Evolutionary conservation across 1,140 invertebrate species (phyloP), one percentile per base, ranked within the genome.

Genomic region (Muscidifurax raptorellus): DNA sequence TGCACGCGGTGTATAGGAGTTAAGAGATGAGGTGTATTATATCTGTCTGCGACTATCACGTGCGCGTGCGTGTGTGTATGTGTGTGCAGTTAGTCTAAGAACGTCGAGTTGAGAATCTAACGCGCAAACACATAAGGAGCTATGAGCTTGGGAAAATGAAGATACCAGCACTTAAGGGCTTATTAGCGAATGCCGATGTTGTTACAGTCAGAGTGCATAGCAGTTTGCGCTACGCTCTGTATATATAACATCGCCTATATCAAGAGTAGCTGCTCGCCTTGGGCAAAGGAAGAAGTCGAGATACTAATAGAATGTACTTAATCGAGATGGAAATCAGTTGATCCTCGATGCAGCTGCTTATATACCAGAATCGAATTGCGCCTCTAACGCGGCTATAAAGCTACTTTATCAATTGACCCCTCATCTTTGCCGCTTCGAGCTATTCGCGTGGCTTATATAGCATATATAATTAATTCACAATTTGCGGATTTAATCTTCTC

Each of bases 61-160:
- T n/a, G n/a, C n/a, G n/a, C n/a, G n/a, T n/a, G 2, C 32, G 36
- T 10, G 32, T 32, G 71, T 25, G 3, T 15, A 7, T 22, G 71
- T 36, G 22, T 74, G 7, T 1, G 66, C 10, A 27, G 27, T 18
- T 2, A 32, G 13, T 78, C 76, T n/a, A 64, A 32, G 52, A 78
- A 64, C 47, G 30, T 47, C 32, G 74, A 22, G 52, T 22, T 2
- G 52, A 44, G 40, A 32, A 47, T 64, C 47, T 28, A 22, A 5
- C 12, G 22, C 75, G 0, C 22, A 36, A 27, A 22, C 30, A 30
- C 66, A 6, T 7, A 28, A 27, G 66, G 25, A 15, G n/a, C n/a
- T n/a, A n/a, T n/a, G 32, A n/a, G 71, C 71, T 32, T 76, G 74
- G n/a, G 74, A 76, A 76, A 76, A 76, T 52, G 36, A 76, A 25